Percentiles rank a stretch among this genome's conserved stretches.
Conservation (phyloP, 2,113 vertebrate genomes). For the Archilochus colubris region DNA sequence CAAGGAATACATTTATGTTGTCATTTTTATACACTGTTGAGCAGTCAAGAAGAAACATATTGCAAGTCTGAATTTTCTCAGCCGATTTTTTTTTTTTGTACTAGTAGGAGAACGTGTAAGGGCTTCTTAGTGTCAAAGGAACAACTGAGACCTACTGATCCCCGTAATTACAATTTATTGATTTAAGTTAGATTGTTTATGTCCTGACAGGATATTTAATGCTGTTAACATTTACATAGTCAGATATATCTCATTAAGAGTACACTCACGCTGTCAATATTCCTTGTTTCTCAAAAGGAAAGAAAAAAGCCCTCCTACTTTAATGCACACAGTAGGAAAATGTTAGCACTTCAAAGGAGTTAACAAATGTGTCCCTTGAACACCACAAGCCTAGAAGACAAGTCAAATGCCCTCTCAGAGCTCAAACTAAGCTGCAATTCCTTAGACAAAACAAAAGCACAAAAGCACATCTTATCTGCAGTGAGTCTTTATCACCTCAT, state of each 20-base stretch:
- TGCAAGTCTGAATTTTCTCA: neutral
- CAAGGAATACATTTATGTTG: conserved; percentile 15
- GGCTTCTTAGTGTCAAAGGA: neutral
- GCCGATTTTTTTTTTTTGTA: neutral
- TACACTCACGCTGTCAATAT: neutral
- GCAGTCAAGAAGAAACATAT: neutral
- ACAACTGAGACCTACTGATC: neutral
- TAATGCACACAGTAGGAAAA: neutral
- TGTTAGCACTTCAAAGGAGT: neutral
- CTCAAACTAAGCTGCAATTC: neutral
- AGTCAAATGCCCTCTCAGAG: neutral
- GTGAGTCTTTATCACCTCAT: neutral
- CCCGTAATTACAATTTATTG: conserved; percentile 52
- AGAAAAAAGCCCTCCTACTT: neutral
- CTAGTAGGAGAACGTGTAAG: neutral
- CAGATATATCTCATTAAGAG: conserved; percentile 17
- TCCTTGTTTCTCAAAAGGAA: neutral
- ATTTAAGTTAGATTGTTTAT: conserved; percentile 44
- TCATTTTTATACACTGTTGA: conserved; percentile 18
- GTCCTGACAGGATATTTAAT: conserved; percentile 14
- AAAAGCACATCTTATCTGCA: neutral
- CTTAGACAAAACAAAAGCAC: neutral
- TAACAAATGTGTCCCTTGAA: neutral
- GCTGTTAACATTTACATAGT: conserved; percentile 11
- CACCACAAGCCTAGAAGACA: neutral